A percentile compares a stretch with the other conserved stretches of the same genome.
phyloP scores from a whole-genome alignment of 1,140 invertebrate species.

The Phthorimaea operculella region DNA sequence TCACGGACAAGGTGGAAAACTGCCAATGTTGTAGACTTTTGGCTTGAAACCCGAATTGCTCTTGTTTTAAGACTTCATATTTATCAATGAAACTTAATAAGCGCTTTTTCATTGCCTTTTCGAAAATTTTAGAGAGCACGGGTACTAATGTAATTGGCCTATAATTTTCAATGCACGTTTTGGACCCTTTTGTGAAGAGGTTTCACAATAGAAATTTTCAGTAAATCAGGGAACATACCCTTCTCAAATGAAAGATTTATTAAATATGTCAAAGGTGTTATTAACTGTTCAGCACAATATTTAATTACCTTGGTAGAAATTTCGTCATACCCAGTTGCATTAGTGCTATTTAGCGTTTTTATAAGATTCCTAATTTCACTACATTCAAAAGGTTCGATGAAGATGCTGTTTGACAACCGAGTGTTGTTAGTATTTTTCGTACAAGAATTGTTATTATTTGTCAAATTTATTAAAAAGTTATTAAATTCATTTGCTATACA shows the following conservation, averaged over 20 bases:
- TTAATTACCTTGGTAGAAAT: no score
- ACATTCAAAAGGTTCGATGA: no score
- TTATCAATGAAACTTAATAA: conserved; percentile 7
- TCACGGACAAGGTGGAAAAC: conserved; percentile 3
- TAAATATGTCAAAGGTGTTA: not conserved
- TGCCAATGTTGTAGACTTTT: conserved; percentile 10
- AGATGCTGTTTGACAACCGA: no score
- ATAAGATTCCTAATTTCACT: no score
- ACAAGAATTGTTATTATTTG: no score
- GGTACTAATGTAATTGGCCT: conserved; percentile 12
- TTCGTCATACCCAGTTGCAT: no score
- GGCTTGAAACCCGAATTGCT: conserved; percentile 13
- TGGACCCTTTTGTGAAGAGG: conserved; percentile 8
- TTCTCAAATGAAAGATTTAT: conserved; percentile 9
- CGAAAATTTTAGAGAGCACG: conserved; percentile 11
- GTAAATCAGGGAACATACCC: conserved; percentile 6
- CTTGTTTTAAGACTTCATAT: conserved; percentile 10
- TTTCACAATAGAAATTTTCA: conserved; percentile 13
- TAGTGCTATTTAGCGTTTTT: no score
- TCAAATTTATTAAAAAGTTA: no score
- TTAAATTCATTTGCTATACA: no score
- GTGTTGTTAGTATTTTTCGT: no score
- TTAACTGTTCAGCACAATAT: no score
- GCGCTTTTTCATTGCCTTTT: conserved; percentile 8
- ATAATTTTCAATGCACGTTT: conserved; percentile 6